phyloP scores from a whole-genome alignment of 2,113 vertebrate species.

The Caranx melampygus region DNA sequence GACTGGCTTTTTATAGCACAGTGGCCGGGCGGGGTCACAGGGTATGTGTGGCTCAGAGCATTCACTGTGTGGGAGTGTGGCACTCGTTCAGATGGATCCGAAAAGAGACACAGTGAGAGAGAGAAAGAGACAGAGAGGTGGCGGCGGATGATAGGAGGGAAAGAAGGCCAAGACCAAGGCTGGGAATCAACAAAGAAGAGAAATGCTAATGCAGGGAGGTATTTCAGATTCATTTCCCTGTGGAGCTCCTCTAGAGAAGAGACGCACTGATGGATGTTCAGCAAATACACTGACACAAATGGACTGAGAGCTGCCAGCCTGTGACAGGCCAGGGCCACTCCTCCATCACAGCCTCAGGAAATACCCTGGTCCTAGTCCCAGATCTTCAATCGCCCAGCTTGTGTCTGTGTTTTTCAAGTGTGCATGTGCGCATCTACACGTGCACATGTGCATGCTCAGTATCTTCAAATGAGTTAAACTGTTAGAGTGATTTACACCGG shows the following conservation, averaged over 20 bases:
- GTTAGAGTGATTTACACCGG: slow-evolving; percentile 39
- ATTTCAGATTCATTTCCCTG: slow-evolving; percentile 17
- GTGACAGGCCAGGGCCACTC: slow-evolving; percentile 34
- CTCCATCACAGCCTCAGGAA: slow-evolving; percentile 58
- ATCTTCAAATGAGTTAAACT: slow-evolving; percentile 49
- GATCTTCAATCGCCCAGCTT: slow-evolving; percentile 26
- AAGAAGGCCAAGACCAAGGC: slow-evolving; percentile 25
- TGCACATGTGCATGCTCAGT: slow-evolving; percentile 28
- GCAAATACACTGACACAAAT: slow-evolving; percentile 34
- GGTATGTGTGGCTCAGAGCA: slow-evolving; percentile 72
- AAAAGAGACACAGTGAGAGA: slow-evolving; percentile 39
- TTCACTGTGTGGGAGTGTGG: slow-evolving; percentile 73
- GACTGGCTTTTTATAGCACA: slow-evolving; percentile 78
- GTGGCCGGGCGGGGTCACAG: slow-evolving; percentile 76
- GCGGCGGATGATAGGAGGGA: slow-evolving; percentile 39
- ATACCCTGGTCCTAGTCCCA: slow-evolving; percentile 49
- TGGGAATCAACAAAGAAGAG: slow-evolving; percentile 35
- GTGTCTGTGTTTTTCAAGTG: slow-evolving; percentile 20
- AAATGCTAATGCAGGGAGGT: slow-evolving; percentile 25
- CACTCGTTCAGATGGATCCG: slow-evolving; percentile 50
- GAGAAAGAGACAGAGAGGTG: slow-evolving; percentile 36
- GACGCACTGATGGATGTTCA: slow-evolving; percentile 19
- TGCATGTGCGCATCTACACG: slow-evolving; percentile 14
- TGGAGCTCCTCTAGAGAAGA: slow-evolving; percentile 2
- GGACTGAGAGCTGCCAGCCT: slow-evolving; percentile 42